These are phyloP conservation scores for Sisor rabdophorus DNA, from an alignment of 2,113 vertebrate genomes.

Conservation along the genomic window DNA sequence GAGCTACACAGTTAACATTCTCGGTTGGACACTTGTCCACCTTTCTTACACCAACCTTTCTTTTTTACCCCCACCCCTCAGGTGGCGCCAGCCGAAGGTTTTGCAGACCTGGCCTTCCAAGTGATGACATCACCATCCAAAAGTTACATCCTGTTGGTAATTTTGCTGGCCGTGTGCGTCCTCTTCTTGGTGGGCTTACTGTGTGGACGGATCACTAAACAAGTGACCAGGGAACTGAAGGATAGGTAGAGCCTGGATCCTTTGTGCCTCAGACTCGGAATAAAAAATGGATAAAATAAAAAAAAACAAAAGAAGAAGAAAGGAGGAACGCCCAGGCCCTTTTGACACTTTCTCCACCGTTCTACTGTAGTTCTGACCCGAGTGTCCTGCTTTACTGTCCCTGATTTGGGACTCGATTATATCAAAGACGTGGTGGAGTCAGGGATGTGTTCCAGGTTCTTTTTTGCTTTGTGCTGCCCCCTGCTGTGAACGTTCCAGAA, in stretches of 20 bases:
- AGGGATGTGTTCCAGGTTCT: background rate
- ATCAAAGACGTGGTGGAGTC: background rate
- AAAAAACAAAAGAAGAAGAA: background rate
- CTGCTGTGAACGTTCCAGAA: constrained; percentile 20
- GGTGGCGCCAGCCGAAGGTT: constrained; percentile 87
- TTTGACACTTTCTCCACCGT: background rate
- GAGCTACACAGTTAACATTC: too few relatives aligned
- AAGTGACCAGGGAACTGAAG: constrained; percentile 85
- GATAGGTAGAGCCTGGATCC: constrained; percentile 82
- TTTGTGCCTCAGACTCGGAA: background rate
- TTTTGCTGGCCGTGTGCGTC: constrained; percentile 75
- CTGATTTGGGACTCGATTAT: constrained; percentile 16
- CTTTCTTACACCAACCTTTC: too few relatives aligned
- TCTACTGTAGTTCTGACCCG: constrained; percentile 10
- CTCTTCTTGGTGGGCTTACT: constrained; percentile 83
- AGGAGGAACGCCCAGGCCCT: background rate
- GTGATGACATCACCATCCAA: constrained; percentile 85
- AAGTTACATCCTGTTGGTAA: constrained; percentile 83
- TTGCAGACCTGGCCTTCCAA: constrained; percentile 84
- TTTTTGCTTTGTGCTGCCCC: background rate
- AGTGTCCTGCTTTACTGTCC: constrained; percentile 9
- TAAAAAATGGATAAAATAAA: background rate
- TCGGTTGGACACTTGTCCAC: too few relatives aligned
- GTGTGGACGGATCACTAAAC: constrained; percentile 87
- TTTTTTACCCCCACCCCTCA: constrained; percentile 43